Evolutionary conservation across 2,113 vertebrate species (phyloP).

Genomic region (Smithornis capensis): DNA sequence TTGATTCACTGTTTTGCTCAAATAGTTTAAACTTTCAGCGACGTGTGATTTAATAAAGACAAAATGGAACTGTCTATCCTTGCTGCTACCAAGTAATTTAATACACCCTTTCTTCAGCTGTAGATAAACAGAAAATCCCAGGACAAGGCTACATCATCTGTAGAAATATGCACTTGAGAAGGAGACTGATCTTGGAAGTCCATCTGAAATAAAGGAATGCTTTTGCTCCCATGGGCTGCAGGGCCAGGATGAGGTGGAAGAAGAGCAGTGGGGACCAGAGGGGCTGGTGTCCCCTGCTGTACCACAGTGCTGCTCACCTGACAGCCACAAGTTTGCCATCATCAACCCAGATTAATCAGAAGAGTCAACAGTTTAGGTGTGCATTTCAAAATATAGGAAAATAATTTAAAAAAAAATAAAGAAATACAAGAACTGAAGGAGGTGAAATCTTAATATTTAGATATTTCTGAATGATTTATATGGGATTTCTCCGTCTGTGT

Average conservation of each 20-base stretch:
- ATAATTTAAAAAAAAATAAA: neutral
- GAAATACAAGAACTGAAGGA: neutral
- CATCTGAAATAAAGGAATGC: neutral
- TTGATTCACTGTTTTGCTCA: constrained; percentile 3
- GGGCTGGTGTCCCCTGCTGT: rapidly evolving
- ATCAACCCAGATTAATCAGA: neutral
- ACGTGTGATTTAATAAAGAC: constrained; percentile 15
- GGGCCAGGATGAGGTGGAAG: neutral
- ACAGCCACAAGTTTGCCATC: neutral
- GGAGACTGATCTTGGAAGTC: neutral
- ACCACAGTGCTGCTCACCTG: rapidly evolving
- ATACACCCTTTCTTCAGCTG: neutral
- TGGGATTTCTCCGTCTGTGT: neutral
- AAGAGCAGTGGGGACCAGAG: neutral
- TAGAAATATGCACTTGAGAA: neutral
- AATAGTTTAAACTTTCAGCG: neutral
- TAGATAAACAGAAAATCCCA: neutral
- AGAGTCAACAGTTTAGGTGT: neutral
- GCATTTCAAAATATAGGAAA: neutral
- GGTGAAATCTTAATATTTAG: neutral
- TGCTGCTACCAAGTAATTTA: constrained; percentile 37
- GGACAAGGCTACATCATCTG: neutral
- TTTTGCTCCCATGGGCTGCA: neutral
- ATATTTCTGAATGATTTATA: neutral
- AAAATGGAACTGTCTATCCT: neutral